These are phyloP conservation scores for Trogon surrucura DNA, from an alignment of 2,113 vertebrate genomes.

Conservation along the genomic window DNA sequence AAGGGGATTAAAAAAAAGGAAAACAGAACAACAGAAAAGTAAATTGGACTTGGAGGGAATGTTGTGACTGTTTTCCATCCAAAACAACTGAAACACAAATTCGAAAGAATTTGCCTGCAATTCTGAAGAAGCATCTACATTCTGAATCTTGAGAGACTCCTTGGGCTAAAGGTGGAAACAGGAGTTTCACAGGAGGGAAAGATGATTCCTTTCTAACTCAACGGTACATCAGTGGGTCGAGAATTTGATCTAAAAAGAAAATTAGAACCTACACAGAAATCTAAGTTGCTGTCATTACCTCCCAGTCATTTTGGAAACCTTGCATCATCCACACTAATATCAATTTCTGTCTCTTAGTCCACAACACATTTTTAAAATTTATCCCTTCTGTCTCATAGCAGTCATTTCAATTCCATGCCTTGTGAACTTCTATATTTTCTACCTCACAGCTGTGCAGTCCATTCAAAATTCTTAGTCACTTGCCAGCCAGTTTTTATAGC, in stretches of 20 bases:
- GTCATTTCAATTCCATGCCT: neutral
- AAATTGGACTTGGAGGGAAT: neutral
- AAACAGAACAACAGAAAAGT: neutral
- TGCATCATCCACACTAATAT: neutral
- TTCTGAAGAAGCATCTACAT: neutral
- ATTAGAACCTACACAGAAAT: neutral
- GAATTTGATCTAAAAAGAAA: neutral
- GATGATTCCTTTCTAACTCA: neutral
- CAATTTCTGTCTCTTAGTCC: neutral
- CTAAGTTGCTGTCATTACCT: neutral
- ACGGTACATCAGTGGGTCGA: neutral
- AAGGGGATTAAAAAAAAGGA: neutral
- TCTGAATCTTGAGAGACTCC: neutral
- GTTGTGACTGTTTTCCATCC: neutral
- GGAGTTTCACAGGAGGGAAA: neutral
- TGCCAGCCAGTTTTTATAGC: neutral
- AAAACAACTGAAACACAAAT: neutral
- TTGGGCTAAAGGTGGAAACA: neutral
- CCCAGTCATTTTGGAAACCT: neutral
- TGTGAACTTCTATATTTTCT: constrained; percentile 4
- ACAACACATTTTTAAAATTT: neutral
- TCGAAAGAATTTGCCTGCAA: neutral
- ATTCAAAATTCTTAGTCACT: constrained; percentile 8
- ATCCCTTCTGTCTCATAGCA: neutral
- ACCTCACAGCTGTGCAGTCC: neutral